A percentile compares a stretch with the other conserved stretches of the same genome.
These are phyloP conservation scores for Lordiphosa collinella DNA, from an alignment of 1,140 invertebrate species.

Conservation along the genomic window DNA sequence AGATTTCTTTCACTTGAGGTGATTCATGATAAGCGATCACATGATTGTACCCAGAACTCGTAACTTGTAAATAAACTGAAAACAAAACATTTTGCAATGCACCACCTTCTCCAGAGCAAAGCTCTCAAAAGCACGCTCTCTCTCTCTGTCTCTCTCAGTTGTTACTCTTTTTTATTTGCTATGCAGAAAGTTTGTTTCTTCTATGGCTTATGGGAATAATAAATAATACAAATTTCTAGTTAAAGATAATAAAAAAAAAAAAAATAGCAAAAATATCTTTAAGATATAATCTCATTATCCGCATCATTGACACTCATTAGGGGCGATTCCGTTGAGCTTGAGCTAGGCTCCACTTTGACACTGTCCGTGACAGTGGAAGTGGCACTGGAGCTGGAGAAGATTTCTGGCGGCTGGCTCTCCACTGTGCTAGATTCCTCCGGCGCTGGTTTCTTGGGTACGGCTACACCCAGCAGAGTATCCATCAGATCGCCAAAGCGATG, in stretches of 20 bases:
- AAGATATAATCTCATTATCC: conserved; percentile 19
- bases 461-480: conserved; percentile 20
- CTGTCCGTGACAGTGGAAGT: conserved; percentile 1
- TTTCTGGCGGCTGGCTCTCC: not conserved
- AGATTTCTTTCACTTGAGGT: too few species aligned
- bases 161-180: too few species aligned
- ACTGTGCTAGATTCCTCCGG: not conserved
- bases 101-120: too few species aligned
- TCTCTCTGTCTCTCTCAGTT: too few species aligned
- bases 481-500: conserved; percentile 33
- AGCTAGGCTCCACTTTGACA: not conserved
- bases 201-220: too few species aligned
- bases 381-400: not conserved
- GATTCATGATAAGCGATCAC: too few species aligned
- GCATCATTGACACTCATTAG: conserved; percentile 12
- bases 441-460: not conserved
- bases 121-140: too few species aligned
- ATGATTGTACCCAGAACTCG: too few species aligned
- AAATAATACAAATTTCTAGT: conserved; percentile 1
- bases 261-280: not conserved
- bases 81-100: too few species aligned
- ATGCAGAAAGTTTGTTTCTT: too few species aligned
- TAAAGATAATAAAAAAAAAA: not conserved
- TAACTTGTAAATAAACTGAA: too few species aligned
- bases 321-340: conserved; percentile 5